These are phyloP conservation scores for Synergus gifuensis DNA, from an alignment of 2,888 invertebrate species.

Conservation along the genomic window DNA sequence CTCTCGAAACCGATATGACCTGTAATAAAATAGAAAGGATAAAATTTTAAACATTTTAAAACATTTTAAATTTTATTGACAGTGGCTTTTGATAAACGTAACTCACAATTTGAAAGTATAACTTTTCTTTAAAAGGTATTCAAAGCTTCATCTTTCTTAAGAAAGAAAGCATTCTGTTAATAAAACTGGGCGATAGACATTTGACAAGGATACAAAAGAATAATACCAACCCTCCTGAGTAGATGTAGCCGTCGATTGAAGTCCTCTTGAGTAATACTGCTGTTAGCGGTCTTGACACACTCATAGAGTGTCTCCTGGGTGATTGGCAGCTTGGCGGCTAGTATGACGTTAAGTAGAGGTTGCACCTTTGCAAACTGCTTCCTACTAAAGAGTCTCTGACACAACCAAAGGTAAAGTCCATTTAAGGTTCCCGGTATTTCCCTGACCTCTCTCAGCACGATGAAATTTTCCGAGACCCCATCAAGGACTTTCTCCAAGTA, in stretches of 20 bases:
- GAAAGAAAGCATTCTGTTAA: too few species aligned
- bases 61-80: neutral
- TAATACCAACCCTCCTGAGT: constrained; percentile 80
- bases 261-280: constrained; percentile 88
- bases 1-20: constrained; percentile 81
- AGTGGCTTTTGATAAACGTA: too few species aligned
- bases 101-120: neutral
- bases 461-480: constrained; percentile 95
- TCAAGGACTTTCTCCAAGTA: constrained; percentile 93
- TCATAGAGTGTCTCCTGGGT: constrained; percentile 90
- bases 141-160: too few species aligned
- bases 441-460: constrained; percentile 92
- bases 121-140: too few species aligned
- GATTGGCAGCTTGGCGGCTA: constrained; percentile 92
- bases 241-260: constrained; percentile 89
- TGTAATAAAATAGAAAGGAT: constrained; percentile 1
- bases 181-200: too few species aligned
- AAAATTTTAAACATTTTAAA: neutral
- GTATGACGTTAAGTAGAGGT: constrained; percentile 90
- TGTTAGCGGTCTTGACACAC: constrained; percentile 89
- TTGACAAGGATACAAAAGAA: neutral
- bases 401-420: constrained; percentile 96
- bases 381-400: constrained; percentile 93
- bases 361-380: constrained; percentile 92
- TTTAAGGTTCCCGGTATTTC: constrained; percentile 96